phyloP scores from a whole-genome alignment of 2,888 invertebrate genomes.

The Colostygia pectinataria region DNA sequence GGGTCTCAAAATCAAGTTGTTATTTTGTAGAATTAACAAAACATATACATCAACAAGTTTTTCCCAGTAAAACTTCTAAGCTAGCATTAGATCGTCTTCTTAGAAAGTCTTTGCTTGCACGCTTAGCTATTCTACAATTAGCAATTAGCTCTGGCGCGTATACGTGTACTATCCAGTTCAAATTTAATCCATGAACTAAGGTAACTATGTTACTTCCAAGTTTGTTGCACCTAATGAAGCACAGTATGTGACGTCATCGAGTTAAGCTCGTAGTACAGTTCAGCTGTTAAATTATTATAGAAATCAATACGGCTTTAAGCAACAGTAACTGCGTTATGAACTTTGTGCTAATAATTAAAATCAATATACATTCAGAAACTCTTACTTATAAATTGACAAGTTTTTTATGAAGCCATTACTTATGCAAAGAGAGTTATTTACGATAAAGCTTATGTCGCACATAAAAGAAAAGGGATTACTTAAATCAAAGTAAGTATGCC shows the following conservation, averaged over 20 bases:
- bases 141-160: conserved; percentile 26
- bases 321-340: no score
- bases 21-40: no score
- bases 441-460: conserved; percentile 2
- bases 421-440: neutral
- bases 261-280: neutral
- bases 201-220: conserved; percentile 33
- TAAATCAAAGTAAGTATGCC: conserved; percentile 22
- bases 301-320: neutral
- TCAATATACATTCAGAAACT: no score
- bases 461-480: conserved; percentile 20
- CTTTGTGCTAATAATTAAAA: no score
- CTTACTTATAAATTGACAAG: neutral
- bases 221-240: conserved; percentile 35
- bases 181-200: conserved; percentile 35
- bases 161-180: conserved; percentile 31
- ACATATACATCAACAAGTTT: conserved; percentile 6
- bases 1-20: no score
- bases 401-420: neutral
- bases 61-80: conserved; percentile 9
- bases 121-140: conserved; percentile 33
- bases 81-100: conserved; percentile 13
- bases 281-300: conserved; percentile 1
- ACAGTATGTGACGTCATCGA: conserved; percentile 29
- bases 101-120: conserved; percentile 18